These are phyloP conservation scores for Eciton burchellii DNA, from an alignment of 1,140 invertebrate genomes.

Conservation along the genomic window DNA sequence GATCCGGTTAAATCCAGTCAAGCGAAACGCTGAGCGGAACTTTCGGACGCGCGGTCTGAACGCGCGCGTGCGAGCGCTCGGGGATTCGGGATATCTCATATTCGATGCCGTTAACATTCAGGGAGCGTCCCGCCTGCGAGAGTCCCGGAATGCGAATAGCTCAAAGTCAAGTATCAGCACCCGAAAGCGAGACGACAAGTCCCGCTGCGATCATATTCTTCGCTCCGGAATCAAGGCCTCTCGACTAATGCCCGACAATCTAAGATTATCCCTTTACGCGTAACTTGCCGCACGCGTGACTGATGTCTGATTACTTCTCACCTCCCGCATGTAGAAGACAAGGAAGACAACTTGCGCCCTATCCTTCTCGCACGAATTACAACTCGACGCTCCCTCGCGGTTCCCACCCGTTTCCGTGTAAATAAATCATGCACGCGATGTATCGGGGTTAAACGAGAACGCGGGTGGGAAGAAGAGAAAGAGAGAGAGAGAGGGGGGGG, in stretches of 20 bases:
- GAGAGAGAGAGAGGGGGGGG: neutral
- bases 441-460: slow-evolving; percentile 5
- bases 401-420: slow-evolving; percentile 1
- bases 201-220: neutral
- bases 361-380: neutral
- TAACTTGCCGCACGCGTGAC: neutral
- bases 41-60: slow-evolving; percentile 5
- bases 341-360: neutral
- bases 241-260: neutral
- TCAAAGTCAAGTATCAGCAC: neutral
- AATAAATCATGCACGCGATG: slow-evolving; percentile 31
- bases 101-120: slow-evolving; percentile 32
- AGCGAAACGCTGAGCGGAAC: neutral
- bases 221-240: neutral
- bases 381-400: neutral
- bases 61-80: neutral
- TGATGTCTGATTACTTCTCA: neutral
- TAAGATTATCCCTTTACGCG: neutral
- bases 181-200: neutral
- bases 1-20: neutral
- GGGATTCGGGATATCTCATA: slow-evolving; percentile 18
- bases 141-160: neutral
- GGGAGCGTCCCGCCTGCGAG: slow-evolving; percentile 7
- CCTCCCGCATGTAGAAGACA: too few relatives aligned
- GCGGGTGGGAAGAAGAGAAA: slow-evolving; percentile 16